Evolutionary conservation across 2,888 invertebrate species (phyloP), one percentile per base, ranked within the genome.

Genomic region (Ditula angustiorana): DNA sequence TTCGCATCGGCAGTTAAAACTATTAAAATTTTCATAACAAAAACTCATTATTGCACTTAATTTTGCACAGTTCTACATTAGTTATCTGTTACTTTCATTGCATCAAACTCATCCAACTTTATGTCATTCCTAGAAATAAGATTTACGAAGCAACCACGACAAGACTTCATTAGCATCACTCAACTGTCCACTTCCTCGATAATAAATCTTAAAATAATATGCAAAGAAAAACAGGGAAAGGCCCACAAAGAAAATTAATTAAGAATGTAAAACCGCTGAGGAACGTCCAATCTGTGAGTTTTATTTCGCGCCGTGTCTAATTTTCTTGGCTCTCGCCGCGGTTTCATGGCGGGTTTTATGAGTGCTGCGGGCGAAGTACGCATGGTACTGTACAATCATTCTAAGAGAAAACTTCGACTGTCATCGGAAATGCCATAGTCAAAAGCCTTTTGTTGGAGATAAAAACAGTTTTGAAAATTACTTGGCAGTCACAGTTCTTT

Each of bases 171-270:
- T 56, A 57, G 56, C 56, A 56, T 56, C 62, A 23, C 23, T 49
- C 61, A 37, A 13, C 56, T 30, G 62, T 41, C 49, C 35, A 35
- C 33, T 53, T 61, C 41, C 52, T 41, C 49, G 11, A 30, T 49
- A 62, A 62, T 62, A 24, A 62, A 62, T 57, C 49, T 49, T 24
- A 41, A 49, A 62, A 62, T 56, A 62, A 47, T 49, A 56, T 23
- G 35, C 33, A 53, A 53, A 24, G 13, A 16, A 37, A 62, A 62
- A 50, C 30, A 47, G 16, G 5, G 13, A 35, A 35, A 23, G 53
- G 23, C 30, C 52, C 35, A 57, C 62, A 62, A 62, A 62, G 56
- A 37, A 41, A 62, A 62, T 62, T 62, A 62, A 62, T 62, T 57
- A 62, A 23, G 30, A 57, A 61, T 61, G 55, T 47, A 62, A 62